These are phyloP conservation scores for Hydraecia micacea DNA, from an alignment of 2,888 invertebrate species.

Conservation along the genomic window DNA sequence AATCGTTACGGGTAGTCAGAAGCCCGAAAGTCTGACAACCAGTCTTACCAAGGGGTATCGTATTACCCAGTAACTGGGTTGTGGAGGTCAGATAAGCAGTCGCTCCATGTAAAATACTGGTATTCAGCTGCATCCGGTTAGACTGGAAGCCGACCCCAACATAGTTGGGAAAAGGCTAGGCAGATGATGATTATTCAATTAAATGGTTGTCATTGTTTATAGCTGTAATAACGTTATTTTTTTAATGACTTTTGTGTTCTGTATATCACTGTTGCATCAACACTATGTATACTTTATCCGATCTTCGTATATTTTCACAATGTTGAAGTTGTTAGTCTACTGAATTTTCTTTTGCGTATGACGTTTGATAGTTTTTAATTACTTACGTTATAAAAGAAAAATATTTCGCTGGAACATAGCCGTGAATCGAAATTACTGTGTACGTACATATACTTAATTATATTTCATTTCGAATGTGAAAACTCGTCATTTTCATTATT, in stretches of 20 bases:
- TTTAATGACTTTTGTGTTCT: neutral
- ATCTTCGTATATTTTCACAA: neutral
- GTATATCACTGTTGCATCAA: neutral
- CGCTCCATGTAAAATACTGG: no score
- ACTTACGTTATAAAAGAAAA: neutral
- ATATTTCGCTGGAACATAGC: neutral
- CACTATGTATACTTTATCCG: neutral
- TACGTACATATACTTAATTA: constrained; percentile 6
- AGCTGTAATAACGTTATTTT: neutral
- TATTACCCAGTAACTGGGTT: no score
- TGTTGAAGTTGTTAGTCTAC: neutral
- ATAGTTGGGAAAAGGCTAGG: no score
- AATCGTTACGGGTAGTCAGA: no score
- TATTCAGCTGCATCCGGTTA: no score
- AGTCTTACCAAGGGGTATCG: no score
- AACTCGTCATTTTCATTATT: constrained; percentile 36
- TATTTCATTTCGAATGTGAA: constrained; percentile 18
- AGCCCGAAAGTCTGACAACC: no score
- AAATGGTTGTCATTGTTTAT: neutral
- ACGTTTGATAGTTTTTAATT: neutral
- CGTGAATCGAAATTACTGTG: neutral
- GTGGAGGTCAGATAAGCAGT: no score
- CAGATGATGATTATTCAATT: neutral
- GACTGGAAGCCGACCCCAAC: no score
- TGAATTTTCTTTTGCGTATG: neutral